These are phyloP conservation scores for Gymnocephalus cernua DNA, from an alignment of 2,113 vertebrate species.

Conservation along the genomic window DNA sequence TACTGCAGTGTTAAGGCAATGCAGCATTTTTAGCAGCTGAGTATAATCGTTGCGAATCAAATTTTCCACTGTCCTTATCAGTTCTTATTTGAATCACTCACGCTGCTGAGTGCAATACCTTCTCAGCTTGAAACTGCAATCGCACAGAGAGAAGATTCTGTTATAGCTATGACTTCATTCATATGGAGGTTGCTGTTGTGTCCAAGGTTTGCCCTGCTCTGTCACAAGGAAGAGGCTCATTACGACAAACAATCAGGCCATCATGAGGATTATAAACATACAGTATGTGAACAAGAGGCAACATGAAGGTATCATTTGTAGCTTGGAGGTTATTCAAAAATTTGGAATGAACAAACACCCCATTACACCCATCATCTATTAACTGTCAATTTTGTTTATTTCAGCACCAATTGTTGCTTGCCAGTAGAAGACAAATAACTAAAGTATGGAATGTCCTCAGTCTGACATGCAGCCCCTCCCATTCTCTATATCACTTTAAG, in stretches of 20 bases:
- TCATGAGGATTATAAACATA: slow-evolving; percentile 55
- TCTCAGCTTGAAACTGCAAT: slow-evolving; percentile 19
- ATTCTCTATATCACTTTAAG: slow-evolving; percentile 15
- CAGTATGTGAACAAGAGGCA: slow-evolving; percentile 33
- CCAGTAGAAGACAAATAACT: not conserved
- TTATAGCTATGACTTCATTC: slow-evolving; percentile 53
- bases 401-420: not conserved
- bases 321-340: slow-evolving; percentile 8
- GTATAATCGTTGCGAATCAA: slow-evolving; percentile 15
- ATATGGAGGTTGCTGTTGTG: slow-evolving; percentile 19
- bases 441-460: not conserved
- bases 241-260: slow-evolving; percentile 35
- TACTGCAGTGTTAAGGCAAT: slow-evolving; percentile 5
- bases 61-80: slow-evolving; percentile 47
- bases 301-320: slow-evolving; percentile 10
- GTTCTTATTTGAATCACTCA: slow-evolving; percentile 24
- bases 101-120: slow-evolving; percentile 19
- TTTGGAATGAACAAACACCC: slow-evolving; percentile 1
- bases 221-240: slow-evolving; percentile 45
- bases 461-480: not conserved
- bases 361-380: not conserved
- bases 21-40: slow-evolving; percentile 27
- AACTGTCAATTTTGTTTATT: slow-evolving; percentile 1
- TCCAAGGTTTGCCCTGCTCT: slow-evolving; percentile 38
- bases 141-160: slow-evolving; percentile 10